These are phyloP conservation scores for Bombus ignitus DNA, from an alignment of 1,140 invertebrate genomes.

Conservation along the genomic window DNA sequence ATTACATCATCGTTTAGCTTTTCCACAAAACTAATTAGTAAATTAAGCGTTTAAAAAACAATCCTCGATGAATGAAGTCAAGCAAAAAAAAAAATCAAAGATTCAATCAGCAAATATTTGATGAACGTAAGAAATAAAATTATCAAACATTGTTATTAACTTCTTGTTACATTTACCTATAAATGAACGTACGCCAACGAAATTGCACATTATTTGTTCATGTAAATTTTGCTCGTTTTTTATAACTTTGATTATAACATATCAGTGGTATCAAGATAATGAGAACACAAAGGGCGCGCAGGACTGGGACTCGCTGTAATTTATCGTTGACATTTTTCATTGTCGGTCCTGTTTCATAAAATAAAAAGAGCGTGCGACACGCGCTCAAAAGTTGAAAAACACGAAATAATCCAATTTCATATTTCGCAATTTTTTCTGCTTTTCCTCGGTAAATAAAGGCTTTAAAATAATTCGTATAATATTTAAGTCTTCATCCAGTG, in stretches of 20 bases:
- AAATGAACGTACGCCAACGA: no score
- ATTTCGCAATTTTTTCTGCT: neutral
- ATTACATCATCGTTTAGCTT: neutral
- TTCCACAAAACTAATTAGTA: no score
- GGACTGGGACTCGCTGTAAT: neutral
- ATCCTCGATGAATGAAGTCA: neutral
- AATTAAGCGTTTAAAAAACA: no score
- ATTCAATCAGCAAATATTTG: neutral
- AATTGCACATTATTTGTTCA: neutral
- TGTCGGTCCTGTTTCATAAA: neutral
- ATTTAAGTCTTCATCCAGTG: neutral
- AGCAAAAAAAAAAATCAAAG: neutral
- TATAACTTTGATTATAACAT: conserved; percentile 3
- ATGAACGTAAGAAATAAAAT: neutral
- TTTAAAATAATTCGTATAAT: neutral
- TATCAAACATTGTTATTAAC: neutral
- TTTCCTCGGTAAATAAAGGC: neutral
- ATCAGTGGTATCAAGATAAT: neutral
- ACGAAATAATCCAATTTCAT: neutral
- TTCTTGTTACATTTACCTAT: neutral
- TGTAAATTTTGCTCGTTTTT: neutral
- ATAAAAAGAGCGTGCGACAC: neutral
- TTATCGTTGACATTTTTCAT: conserved; percentile 19
- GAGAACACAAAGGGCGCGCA: neutral
- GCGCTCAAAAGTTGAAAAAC: neutral